Percentiles rank a stretch among this genome's conserved stretches.
Conservation (phyloP, 2,797 vertebrate genomes). For the Intellagama lesueurii region DNA sequence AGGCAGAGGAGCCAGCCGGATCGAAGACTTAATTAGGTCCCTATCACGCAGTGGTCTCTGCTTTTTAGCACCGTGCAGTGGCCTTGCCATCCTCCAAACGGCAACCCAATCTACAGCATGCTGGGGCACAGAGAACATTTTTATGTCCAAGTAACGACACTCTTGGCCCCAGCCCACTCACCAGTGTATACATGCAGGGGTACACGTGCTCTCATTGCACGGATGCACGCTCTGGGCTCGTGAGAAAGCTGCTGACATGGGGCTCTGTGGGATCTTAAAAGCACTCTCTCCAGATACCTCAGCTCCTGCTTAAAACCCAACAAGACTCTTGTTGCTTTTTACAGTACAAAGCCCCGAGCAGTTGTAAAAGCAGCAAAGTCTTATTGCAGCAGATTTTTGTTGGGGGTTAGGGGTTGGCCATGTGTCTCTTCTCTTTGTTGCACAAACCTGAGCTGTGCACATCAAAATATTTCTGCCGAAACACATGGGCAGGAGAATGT, state of each 20-base stretch:
- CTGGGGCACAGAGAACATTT: conserved; percentile 27
- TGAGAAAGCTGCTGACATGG: conserved; percentile 43
- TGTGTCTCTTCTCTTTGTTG: too few relatives aligned
- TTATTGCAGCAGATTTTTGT: background rate
- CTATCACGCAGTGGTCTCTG: conserved; percentile 31
- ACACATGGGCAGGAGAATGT: background rate
- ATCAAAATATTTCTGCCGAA: background rate
- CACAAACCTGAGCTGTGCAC: background rate
- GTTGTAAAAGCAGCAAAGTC: conserved; percentile 21
- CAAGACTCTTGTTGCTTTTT: conserved; percentile 32
- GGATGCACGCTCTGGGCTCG: background rate
- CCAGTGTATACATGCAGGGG: background rate
- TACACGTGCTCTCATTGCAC: background rate
- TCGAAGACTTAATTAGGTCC: conserved; percentile 47
- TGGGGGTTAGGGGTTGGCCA: background rate
- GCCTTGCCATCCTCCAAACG: conserved; percentile 68
- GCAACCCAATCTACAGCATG: conserved; percentile 63
- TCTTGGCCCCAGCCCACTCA: background rate
- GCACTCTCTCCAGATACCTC: conserved; percentile 33
- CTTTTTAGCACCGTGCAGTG: conserved; percentile 30
- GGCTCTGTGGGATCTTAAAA: conserved; percentile 33
- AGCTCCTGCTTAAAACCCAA: conserved; percentile 32
- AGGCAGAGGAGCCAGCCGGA: conserved; percentile 65
- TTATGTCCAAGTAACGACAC: conserved; percentile 23
- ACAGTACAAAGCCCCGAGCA: conserved; percentile 9